phyloP scores from a whole-genome alignment of 2,888 invertebrate species.

The Diarsia brunnea region DNA sequence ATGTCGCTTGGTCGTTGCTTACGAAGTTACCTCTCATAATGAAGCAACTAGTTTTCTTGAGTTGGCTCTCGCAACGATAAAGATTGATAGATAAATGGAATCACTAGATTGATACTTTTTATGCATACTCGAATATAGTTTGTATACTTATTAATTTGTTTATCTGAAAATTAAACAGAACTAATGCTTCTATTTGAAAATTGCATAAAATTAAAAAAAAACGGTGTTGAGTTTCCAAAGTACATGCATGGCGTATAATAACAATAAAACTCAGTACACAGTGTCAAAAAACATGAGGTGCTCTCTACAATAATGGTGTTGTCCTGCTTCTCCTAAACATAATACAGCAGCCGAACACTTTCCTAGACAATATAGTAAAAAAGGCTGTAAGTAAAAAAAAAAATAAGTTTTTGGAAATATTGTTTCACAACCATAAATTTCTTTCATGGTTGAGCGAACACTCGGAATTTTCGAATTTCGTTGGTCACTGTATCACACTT shows the following conservation, averaged over 20 bases:
- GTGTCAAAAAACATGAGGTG: not conserved
- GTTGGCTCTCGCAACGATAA: constrained; percentile 24
- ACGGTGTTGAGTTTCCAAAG: not conserved
- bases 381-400: not conserved
- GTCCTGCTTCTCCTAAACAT: not conserved
- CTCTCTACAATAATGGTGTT: not conserved
- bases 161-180: not conserved
- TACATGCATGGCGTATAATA: not conserved
- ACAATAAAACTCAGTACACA: not conserved
- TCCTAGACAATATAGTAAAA: not conserved
- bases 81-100: constrained; percentile 52
- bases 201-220: not conserved
- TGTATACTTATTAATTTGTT: not conserved
- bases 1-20: constrained; percentile 22
- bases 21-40: constrained; percentile 16
- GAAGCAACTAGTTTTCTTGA: constrained; percentile 39
- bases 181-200: not conserved
- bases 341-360: not conserved
- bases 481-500: no score
- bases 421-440: not conserved
- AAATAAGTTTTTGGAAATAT: not conserved
- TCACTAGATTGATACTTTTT: constrained; percentile 22
- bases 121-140: not conserved
- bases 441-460: no score
- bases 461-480: no score